Percentiles rank a stretch among this genome's conserved stretches.
Evolutionary conservation across 1,140 invertebrate species (phyloP).

Genomic region (Lysiphlebus fabarum): DNA sequence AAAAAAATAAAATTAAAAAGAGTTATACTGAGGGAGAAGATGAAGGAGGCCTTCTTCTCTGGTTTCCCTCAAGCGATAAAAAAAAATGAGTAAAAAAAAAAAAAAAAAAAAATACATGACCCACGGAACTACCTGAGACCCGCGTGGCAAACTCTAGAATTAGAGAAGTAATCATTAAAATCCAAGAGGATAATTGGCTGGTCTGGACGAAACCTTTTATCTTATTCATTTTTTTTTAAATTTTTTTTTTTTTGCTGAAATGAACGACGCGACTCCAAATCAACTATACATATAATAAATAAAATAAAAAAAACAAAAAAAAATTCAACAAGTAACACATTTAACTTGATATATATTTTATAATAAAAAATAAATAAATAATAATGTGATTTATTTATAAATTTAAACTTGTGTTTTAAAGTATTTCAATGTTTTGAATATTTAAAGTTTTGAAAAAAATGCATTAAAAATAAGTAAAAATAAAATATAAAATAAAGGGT

Average conservation of each 20-base stretch:
- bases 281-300: conserved; percentile 13
- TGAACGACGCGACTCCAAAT: conserved; percentile 13
- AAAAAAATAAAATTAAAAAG: no score
- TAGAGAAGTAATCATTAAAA: conserved; percentile 44
- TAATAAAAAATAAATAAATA: no score
- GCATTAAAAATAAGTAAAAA: no score
- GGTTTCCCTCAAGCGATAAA: conserved; percentile 41
- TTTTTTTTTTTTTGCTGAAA: conserved; percentile 18
- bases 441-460: no score
- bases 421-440: no score
- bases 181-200: conserved; percentile 42
- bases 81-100: no score
- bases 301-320: no score
- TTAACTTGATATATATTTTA: no score
- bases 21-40: conserved; percentile 10
- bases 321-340: no score
- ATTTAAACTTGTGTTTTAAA: no score
- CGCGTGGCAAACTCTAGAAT: conserved; percentile 39
- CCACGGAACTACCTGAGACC: conserved; percentile 26
- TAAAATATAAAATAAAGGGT: no score
- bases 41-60: conserved; percentile 15
- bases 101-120: conserved; percentile 33
- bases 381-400: no score
- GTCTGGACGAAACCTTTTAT: conserved; percentile 18
- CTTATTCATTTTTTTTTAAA: conserved; percentile 15